Evolutionary conservation across 1,140 invertebrate genomes (phyloP), one percentile per base, ranked within the genome.

Genomic region (Drosophila sp.): DNA sequence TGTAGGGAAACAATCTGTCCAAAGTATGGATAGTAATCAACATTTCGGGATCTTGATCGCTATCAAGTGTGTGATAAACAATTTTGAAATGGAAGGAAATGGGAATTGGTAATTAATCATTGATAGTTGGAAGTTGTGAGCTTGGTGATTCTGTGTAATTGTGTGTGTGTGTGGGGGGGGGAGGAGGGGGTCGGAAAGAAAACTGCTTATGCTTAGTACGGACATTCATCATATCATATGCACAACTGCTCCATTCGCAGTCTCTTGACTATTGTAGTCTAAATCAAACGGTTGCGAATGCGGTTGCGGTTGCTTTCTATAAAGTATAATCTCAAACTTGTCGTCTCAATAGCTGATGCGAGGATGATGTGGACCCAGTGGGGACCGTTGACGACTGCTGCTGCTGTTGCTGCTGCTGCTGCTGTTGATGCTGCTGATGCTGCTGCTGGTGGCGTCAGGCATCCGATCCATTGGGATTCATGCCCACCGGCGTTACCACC

Each of bases 241-340:
- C 78, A 78, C n/a, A 87, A 76, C 82, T 36, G 38, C 25, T 59
- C n/a, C 14, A 36, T 8, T 2, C 41, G 13, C 25, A 36, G 25
- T 14, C 41, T 63, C 40, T 41, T 74, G 65, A 72, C 70, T 66
- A 67, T 14, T 58, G 34, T 58, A 72, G 62, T 51, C 71, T 9
- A 63, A 70, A 57, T 56, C 43, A 57, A 38, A 51, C 76, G 59
- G 51, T 71, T 50, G 56, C 46, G 51, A 40, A 25, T 53, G 57
- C 29, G 46, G 32, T 58, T 62, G 43, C 57, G 75, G 59, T 69
- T 75, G 67, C 43, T 64, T 66, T 72, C 73, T 63, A 71, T 90
- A 81, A 90, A 78, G 72, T 90, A 91, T 84, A 91, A 91, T 91
- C 87, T 91, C 90, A 91, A 86, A 91, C 83, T 84, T 91, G 83